Conservation (phyloP, 2,113 vertebrate species). For the Anolis sagrei region DNA sequence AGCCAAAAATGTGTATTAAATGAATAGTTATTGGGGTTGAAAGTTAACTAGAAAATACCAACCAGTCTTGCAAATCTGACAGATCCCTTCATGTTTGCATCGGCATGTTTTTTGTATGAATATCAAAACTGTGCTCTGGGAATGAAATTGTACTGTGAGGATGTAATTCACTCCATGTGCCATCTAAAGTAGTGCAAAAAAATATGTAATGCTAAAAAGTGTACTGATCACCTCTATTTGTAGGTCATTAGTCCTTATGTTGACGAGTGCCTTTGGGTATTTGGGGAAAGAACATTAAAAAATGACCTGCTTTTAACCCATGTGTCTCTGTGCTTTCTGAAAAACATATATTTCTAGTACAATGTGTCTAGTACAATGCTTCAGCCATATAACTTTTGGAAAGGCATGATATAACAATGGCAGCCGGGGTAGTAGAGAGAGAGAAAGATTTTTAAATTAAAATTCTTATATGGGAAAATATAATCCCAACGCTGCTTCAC, state of each 20-base stretch:
- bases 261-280: conserved; percentile 71
- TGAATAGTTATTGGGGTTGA: not conserved
- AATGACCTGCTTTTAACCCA: conserved; percentile 49
- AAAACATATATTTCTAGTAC: conserved; percentile 3
- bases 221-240: conserved; percentile 44
- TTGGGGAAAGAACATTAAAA: conserved; percentile 62
- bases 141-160: conserved; percentile 26
- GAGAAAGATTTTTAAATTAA: no score
- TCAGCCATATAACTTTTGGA: no score
- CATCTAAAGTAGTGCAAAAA: conserved; percentile 49
- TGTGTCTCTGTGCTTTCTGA: conserved; percentile 5
- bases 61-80: fast-evolving
- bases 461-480: no score
- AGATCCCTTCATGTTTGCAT: not conserved
- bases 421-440: no score
- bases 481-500: no score
- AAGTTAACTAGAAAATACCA: not conserved
- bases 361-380: no score
- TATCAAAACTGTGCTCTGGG: not conserved
- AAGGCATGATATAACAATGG: no score
- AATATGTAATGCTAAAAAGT: conserved; percentile 44
- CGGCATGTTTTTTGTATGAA: not conserved
- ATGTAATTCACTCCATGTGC: conserved; percentile 37
- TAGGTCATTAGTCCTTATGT: conserved; percentile 64
- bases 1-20: not conserved